phyloP scores from a whole-genome alignment of 2,113 vertebrate genomes.

The Equus quagga region DNA sequence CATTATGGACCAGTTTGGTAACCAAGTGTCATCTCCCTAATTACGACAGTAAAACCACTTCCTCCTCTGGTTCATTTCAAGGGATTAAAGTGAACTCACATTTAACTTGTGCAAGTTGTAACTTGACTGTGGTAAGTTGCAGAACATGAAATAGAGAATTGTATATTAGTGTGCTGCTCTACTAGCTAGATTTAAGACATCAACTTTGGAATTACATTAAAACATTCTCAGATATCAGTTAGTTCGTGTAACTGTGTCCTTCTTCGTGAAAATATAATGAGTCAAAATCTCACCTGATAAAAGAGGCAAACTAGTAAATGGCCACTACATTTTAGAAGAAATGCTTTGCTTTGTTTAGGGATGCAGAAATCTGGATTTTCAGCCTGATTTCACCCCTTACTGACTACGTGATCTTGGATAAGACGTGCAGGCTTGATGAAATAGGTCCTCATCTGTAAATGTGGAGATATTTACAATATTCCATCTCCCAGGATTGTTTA shows the following conservation, averaged over 20 bases:
- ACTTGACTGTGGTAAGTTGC: not conserved
- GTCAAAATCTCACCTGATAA: not conserved
- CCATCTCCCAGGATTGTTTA: not conserved
- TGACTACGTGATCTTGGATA: not conserved
- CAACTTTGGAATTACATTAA: not conserved
- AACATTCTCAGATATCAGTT: not conserved
- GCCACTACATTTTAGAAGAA: not conserved
- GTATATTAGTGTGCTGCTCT: not conserved
- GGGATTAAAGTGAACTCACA: not conserved
- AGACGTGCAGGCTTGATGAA: not conserved
- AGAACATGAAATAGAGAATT: not conserved
- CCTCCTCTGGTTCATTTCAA: not conserved
- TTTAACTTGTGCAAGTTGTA: not conserved
- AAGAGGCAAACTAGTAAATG: not conserved
- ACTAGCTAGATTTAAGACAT: not conserved
- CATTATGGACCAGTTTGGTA: not conserved
- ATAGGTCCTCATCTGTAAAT: not conserved
- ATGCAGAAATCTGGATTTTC: not conserved
- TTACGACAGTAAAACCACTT: not conserved
- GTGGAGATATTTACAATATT: not conserved
- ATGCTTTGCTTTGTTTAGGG: not conserved
- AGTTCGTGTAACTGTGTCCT: not conserved
- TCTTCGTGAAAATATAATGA: not conserved
- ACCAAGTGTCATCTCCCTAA: not conserved
- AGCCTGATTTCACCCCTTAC: not conserved